Evolutionary conservation across 2,888 invertebrate genomes (phyloP).

Genomic region (Crossocerus cetratus): DNA sequence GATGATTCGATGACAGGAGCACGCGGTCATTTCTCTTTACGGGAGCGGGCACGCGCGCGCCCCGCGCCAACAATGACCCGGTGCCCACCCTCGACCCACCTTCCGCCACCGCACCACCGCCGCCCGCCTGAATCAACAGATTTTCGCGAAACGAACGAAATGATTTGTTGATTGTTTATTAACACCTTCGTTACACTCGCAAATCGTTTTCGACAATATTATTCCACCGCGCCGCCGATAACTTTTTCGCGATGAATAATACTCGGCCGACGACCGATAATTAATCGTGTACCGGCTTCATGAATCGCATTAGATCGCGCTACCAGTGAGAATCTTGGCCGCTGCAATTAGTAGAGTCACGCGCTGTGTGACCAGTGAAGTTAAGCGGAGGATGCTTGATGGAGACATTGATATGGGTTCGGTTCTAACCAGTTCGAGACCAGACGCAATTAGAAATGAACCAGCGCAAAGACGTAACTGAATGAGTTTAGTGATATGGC

Average conservation of each 20-base stretch:
- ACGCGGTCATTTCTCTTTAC: conserved; percentile 54
- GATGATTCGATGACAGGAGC: conserved; percentile 53
- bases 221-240: conserved; percentile 25
- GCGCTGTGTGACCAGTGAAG: background rate
- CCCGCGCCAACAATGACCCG: conserved; percentile 46
- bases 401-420: no score
- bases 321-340: no score
- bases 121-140: conserved; percentile 45
- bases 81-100: conserved; percentile 26
- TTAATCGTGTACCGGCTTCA: no score
- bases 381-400: background rate
- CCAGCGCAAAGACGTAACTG: no score
- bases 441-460: conserved; percentile 10
- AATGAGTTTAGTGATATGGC: no score
- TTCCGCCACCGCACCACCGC: conserved; percentile 30
- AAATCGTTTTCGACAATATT: conserved; percentile 30
- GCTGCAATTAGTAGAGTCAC: no score
- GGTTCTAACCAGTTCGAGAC: no score
- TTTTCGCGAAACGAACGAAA: conserved; percentile 51
- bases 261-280: conserved; percentile 1
- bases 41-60: conserved; percentile 30
- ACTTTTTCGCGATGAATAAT: conserved; percentile 29
- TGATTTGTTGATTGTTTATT: conserved; percentile 51
- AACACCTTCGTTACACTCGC: conserved; percentile 34
- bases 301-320: no score